Conservation (phyloP, 2,113 vertebrate species). For the Amblyopsis rosae region DNA sequence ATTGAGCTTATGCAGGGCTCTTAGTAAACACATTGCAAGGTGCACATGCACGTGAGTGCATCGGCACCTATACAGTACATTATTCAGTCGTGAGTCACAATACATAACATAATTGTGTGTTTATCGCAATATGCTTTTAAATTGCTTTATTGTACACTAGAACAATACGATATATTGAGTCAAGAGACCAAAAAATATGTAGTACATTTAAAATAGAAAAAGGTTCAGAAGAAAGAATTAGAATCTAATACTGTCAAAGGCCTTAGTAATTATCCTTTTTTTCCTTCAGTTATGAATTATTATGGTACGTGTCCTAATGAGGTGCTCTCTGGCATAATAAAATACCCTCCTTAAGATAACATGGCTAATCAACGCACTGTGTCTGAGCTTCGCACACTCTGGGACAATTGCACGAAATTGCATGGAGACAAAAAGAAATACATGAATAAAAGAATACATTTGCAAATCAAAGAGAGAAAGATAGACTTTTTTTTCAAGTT, state of each 20-base stretch:
- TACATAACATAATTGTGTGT: too few species aligned
- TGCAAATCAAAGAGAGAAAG: conserved; percentile 37
- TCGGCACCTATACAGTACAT: too few species aligned
- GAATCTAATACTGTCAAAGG: conserved; percentile 3
- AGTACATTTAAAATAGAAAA: background rate
- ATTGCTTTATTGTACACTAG: too few species aligned
- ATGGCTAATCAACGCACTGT: background rate
- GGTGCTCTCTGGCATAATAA: conserved; percentile 15
- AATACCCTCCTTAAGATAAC: background rate
- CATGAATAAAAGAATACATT: conserved; percentile 45
- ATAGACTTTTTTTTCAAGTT: conserved; percentile 22
- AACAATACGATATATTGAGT: background rate
- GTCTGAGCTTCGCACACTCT: background rate
- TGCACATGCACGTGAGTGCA: too few species aligned
- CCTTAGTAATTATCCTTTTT: conserved; percentile 1
- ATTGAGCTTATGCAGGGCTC: too few species aligned
- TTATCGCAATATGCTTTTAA: too few species aligned
- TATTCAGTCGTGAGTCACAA: too few species aligned
- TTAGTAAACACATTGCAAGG: too few species aligned
- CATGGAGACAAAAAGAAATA: conserved; percentile 53
- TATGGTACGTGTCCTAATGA: conserved; percentile 16
- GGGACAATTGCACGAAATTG: conserved; percentile 49
- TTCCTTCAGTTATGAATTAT: conserved; percentile 4
- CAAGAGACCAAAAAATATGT: background rate
- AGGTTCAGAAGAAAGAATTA: background rate